Base-by-base conservation (phyloP, 2,888 invertebrate species). In the Archips crataeganus region DNA sequence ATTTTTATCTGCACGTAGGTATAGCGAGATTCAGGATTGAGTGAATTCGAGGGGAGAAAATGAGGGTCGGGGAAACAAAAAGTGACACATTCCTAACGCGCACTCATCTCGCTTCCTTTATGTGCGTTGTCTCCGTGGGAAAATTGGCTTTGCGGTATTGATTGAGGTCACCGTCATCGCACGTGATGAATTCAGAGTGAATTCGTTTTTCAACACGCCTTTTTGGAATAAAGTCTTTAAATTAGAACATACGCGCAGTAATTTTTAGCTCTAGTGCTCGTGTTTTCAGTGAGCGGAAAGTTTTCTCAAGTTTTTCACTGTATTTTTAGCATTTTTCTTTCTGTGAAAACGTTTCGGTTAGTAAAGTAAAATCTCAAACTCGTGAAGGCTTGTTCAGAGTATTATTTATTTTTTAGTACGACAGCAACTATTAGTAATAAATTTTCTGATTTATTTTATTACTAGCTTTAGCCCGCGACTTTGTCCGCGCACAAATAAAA, bases 31-130 rank as follows among this genome's bases (percentile, higher is more conserved):
- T 49, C 47, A n/a, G 47, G 47, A 73, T 62, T 73, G 68, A 68
- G 68, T 63, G 63, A 63, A 68, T 68, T 63, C 68, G 59, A 63
- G 32, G 63, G 42, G 51, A 57, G 51, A 63, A 63, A 72, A 72
- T 72, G 63, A 73, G 63, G 73, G 63, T 73, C 34, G 23, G 57
- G 23, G 63, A 42, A 73, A 73, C 59, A 59, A 68, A 73, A 73
- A 68, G 59, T 73, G 73, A 73, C 73, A 68, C 49, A 59, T 68
- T 63, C 63, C 63, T 68, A 57, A 59, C 63, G 47, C 59, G 42
- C 54, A 47, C 63, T 63, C 68, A 69, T 68, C 62, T 49, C 47
- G 15, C 36, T 65, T 23, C 61, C 42, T 62, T 72, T 67, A 67
- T 54, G 66, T 62, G 63, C 36, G 39, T 47, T 63, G 57, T 59